phyloP scores from a whole-genome alignment of 2,797 vertebrate genomes.

The Luscinia luscinia region DNA sequence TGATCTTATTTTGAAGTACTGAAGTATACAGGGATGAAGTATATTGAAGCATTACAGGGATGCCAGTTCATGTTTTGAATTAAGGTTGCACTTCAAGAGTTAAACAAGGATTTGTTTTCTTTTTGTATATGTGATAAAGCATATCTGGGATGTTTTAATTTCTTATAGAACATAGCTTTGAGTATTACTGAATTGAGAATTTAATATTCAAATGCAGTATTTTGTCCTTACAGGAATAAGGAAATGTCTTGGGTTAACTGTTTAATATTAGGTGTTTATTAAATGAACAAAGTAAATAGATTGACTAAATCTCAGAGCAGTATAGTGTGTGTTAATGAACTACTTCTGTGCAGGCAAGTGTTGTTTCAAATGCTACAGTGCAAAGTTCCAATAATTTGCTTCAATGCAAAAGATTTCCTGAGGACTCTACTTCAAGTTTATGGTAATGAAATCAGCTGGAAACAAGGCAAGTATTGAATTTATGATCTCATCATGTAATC shows the following conservation, averaged over 20 bases:
- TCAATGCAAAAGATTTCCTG: slow-evolving; percentile 91
- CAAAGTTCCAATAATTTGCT: slow-evolving; percentile 84
- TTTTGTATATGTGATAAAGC: neutral
- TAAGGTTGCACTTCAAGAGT: neutral
- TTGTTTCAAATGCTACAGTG: slow-evolving; percentile 80
- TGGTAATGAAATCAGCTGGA: slow-evolving; percentile 81
- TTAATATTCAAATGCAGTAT: neutral
- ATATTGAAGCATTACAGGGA: neutral
- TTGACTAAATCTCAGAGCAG: neutral
- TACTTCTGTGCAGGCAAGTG: slow-evolving; percentile 79
- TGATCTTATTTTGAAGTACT: neutral
- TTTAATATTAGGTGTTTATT: neutral
- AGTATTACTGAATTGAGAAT: neutral
- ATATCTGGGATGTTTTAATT: neutral
- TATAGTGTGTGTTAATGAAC: neutral
- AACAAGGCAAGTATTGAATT: slow-evolving; percentile 76
- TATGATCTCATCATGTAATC: neutral
- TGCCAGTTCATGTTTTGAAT: neutral
- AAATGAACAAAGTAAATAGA: neutral
- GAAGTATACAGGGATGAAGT: neutral
- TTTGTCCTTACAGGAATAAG: neutral
- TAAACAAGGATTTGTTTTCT: neutral
- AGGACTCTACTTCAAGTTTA: slow-evolving; percentile 79
- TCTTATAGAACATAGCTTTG: neutral
- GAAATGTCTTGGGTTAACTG: neutral